Base-by-base conservation (phyloP, 1,140 invertebrate species). In the Arctopsyche grandis region DNA sequence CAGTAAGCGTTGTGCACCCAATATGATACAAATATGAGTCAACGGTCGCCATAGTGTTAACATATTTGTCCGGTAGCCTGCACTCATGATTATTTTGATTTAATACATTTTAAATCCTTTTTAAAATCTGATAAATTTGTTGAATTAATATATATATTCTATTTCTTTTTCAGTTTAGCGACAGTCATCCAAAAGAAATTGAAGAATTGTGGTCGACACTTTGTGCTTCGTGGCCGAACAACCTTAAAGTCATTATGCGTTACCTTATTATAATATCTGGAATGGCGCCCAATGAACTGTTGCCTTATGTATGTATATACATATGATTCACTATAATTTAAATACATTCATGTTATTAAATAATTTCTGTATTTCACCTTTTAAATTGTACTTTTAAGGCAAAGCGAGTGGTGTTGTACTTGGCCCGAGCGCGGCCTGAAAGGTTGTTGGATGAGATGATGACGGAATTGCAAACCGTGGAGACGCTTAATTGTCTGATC, bases 221-320 rank as follows among this genome's bases (percentile, higher is more conserved):
- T 14, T 98, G 97, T 83, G 92, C 95, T 5, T 98, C 96, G 82
- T 99, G 97, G 96, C 95, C 97, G 0, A 97, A 97, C 84, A 99
- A 99, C 89, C 90, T 99, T 26, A 96, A 97, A 89, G 96, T 99
- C 14, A 98, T 99, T 79, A 94, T 99, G 79, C 92, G 98, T n/a
- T 99, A 99, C 88, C 89, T 99, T 21, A 95, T 99, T 78, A 98
- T 99, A 81, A 93, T 99, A 26, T 97, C 96, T 0, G 96, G 97
- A 60, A 95, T 99, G 92, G 96, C 98, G 5, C 96, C 98, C 7
- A 93, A 93, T 80, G 96, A 98, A 87, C 89, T 99, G 0, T 87
- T 99, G 19, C 93, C 93, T 58, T 95, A 95, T 87, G 96, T 97
- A 90, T 93, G 92, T 90, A 71, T 38, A 44, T 52, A 12, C 12